Conservation (phyloP, 2,888 invertebrate genomes). For the Drosophila incognita region DNA sequence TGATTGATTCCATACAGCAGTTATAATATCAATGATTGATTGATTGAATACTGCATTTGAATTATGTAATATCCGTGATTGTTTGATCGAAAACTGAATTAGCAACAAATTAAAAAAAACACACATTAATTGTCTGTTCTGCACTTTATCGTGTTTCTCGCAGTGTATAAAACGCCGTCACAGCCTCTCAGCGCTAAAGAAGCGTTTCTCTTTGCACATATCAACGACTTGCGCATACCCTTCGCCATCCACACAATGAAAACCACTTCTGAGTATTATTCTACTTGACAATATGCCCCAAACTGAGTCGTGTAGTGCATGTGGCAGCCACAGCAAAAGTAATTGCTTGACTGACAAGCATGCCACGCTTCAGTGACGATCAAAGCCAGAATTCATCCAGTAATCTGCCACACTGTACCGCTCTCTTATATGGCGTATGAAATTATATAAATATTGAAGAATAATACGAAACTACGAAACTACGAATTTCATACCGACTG, state of each 20-base stretch:
- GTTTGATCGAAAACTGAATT: not conserved
- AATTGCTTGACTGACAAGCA: slow-evolving; percentile 4
- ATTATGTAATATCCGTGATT: not conserved
- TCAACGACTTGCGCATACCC: slow-evolving; percentile 1
- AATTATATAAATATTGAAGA: not conserved
- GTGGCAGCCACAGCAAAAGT: not conserved
- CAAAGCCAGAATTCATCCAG: not conserved
- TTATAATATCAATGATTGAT: not conserved
- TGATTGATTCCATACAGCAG: not conserved
- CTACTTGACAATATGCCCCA: not conserved
- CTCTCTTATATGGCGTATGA: not conserved
- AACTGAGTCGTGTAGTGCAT: not conserved
- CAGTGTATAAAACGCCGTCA: not conserved
- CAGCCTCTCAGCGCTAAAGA: not conserved
- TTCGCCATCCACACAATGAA: not conserved
- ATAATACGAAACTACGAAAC: not conserved
- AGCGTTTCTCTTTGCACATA: not conserved
- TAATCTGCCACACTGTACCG: not conserved
- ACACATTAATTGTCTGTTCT: not conserved
- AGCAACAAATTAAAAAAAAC: not conserved
- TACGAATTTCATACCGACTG: not conserved
- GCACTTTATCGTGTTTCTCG: not conserved
- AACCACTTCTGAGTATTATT: not conserved
- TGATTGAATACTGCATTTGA: not conserved
- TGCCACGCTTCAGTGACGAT: slow-evolving; percentile 1